Evolutionary conservation across 2,113 vertebrate genomes (phyloP).

Genomic region (Colossoma macropomum): DNA sequence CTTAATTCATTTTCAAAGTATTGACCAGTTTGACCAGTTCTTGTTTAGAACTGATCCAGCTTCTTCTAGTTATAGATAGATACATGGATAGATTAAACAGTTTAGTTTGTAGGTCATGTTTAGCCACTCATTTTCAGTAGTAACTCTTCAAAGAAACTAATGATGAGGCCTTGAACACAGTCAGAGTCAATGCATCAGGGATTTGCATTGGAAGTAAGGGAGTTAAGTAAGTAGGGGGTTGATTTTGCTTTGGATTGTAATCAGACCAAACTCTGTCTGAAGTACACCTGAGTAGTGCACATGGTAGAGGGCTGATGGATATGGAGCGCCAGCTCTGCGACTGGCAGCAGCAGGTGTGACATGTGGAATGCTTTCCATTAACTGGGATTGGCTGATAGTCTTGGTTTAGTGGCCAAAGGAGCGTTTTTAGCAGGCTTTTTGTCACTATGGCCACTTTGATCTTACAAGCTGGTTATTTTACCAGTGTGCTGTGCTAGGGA

Average conservation of each 20-base stretch:
- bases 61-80: background rate
- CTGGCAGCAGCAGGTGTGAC: conserved; percentile 33
- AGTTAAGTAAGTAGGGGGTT: background rate
- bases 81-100: background rate
- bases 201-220: background rate
- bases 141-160: background rate
- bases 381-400: conserved; percentile 14
- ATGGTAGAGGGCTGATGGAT: background rate
- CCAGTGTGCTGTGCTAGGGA: background rate
- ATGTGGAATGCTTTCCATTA: conserved; percentile 15
- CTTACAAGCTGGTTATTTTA: background rate
- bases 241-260: background rate
- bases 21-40: background rate
- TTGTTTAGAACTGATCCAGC: background rate
- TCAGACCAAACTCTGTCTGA: background rate
- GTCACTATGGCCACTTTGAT: conserved; percentile 28
- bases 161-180: background rate
- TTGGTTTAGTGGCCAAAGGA: conserved; percentile 18
- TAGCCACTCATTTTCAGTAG: background rate
- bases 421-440: background rate
- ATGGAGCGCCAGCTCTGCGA: background rate
- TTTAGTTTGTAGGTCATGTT: background rate
- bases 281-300: background rate
- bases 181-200: background rate
- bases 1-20: background rate